These are phyloP conservation scores for Tipula vernalis DNA, from an alignment of 2,888 invertebrate species.

Conservation along the genomic window DNA sequence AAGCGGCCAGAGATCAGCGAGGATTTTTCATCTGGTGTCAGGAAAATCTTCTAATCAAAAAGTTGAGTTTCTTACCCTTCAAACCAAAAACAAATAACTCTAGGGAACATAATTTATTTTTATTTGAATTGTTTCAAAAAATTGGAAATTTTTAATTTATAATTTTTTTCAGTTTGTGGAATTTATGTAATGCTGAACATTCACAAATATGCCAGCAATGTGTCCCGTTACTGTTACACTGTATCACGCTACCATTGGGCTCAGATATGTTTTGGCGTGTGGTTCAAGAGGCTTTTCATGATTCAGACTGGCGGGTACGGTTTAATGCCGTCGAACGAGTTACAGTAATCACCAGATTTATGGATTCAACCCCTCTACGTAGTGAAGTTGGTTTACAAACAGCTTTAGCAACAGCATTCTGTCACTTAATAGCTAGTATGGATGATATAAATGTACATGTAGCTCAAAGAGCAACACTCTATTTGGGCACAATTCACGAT, in stretches of 20 bases:
- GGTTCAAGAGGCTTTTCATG: slow-evolving; percentile 90
- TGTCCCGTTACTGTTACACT: slow-evolving; percentile 87
- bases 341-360: slow-evolving; percentile 81
- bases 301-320: slow-evolving; percentile 73
- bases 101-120: too few species aligned
- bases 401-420: slow-evolving; percentile 91
- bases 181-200: slow-evolving; percentile 78
- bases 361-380: slow-evolving; percentile 79
- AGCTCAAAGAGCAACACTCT: slow-evolving; percentile 83
- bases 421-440: slow-evolving; percentile 89
- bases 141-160: neutral
- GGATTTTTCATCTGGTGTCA: slow-evolving; percentile 94
- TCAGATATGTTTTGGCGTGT: slow-evolving; percentile 92
- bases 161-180: slow-evolving; percentile 65
- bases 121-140: too few species aligned
- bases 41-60: slow-evolving; percentile 85
- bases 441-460: slow-evolving; percentile 93
- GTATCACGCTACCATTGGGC: slow-evolving; percentile 86
- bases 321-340: slow-evolving; percentile 94
- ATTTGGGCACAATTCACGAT: slow-evolving; percentile 87
- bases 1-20: slow-evolving; percentile 75
- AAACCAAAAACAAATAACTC: too few species aligned
- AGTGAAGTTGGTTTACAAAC: slow-evolving; percentile 78
- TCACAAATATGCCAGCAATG: slow-evolving; percentile 89
- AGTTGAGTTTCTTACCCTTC: slow-evolving; percentile 38